Conservation (phyloP, 2,888 invertebrate species). For the Tetropium fuscum region DNA sequence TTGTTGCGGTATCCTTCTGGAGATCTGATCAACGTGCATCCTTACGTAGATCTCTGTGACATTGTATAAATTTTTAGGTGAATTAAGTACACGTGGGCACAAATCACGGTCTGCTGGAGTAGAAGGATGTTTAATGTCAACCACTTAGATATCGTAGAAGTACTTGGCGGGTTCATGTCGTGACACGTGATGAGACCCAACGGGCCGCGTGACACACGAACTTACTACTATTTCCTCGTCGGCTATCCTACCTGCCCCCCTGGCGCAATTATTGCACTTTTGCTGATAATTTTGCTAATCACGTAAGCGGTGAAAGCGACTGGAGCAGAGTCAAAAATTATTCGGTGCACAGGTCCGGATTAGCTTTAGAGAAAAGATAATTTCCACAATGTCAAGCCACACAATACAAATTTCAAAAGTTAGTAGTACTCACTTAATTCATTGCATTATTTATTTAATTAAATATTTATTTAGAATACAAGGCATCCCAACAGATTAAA, state of each 20-base stretch:
- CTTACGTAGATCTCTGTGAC: conserved; percentile 34
- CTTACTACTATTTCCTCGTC: conserved; percentile 52
- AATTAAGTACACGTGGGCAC: conserved; percentile 55
- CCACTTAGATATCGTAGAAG: conserved; percentile 56
- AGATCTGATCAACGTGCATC: conserved; percentile 30
- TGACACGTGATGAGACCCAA: conserved; percentile 62
- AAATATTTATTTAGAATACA: too few relatives aligned
- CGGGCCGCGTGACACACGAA: conserved; percentile 61
- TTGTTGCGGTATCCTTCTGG: conserved; percentile 20
- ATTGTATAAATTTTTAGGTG: conserved; percentile 39
- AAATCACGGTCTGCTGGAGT: conserved; percentile 55
- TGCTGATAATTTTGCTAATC: conserved; percentile 10
- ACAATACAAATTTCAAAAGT: too few relatives aligned
- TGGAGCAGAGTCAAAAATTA: too few relatives aligned
- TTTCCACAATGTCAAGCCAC: too few relatives aligned
- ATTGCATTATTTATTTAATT: too few relatives aligned
- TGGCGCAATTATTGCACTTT: conserved; percentile 47
- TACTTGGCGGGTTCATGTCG: conserved; percentile 59
- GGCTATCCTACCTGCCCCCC: conserved; percentile 35
- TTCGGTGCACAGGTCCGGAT: too few relatives aligned
- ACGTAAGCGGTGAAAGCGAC: not conserved
- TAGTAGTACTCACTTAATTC: too few relatives aligned
- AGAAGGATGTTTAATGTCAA: conserved; percentile 61
- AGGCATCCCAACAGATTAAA: too few relatives aligned
- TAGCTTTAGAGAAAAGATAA: too few relatives aligned